These are phyloP conservation scores for Metallyticus violacea DNA, from an alignment of 2,888 invertebrate genomes.

Conservation along the genomic window DNA sequence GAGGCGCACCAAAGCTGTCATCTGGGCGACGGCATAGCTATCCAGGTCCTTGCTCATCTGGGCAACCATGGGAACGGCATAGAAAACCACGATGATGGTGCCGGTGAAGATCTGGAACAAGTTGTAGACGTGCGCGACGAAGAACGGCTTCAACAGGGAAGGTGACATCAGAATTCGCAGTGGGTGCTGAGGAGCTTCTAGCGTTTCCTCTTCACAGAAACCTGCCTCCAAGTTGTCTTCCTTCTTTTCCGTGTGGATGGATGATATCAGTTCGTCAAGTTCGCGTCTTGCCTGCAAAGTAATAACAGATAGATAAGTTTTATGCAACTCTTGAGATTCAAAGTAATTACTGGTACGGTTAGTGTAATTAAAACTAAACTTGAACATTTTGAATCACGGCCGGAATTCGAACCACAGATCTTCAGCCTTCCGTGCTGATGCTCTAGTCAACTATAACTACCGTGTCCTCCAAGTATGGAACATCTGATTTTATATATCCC, in stretches of 20 bases:
- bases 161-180: conserved; percentile 51
- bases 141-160: conserved; percentile 66
- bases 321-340: too few species aligned
- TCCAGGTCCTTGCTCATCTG: conserved; percentile 36
- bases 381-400: too few species aligned
- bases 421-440: too few species aligned
- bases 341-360: too few species aligned
- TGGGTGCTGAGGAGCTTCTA: neutral
- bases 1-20: conserved; percentile 66
- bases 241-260: neutral
- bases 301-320: neutral
- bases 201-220: neutral
- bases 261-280: conserved; percentile 56
- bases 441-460: too few species aligned
- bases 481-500: too few species aligned
- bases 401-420: too few species aligned
- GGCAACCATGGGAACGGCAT: conserved; percentile 68
- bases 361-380: too few species aligned
- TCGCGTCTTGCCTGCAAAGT: conserved; percentile 57
- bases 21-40: conserved; percentile 61
- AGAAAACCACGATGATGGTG: conserved; percentile 74
- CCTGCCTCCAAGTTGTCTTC: neutral
- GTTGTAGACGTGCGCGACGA: conserved; percentile 71
- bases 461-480: too few species aligned
- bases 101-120: conserved; percentile 71